Conservation (phyloP, 2,797 vertebrate species). For the Sardinella longiceps region DNA sequence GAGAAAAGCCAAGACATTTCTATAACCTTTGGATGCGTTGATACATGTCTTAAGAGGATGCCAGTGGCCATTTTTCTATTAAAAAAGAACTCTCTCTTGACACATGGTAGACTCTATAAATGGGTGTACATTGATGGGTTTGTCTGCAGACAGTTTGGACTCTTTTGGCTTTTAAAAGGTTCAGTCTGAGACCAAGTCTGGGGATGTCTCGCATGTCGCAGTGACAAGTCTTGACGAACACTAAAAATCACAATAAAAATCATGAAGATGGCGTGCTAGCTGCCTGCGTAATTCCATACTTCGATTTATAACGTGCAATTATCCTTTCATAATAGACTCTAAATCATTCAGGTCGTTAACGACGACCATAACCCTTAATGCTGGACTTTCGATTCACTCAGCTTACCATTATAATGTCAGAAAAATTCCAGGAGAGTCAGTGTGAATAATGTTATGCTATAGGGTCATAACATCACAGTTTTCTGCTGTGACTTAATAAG, state of each 20-base stretch:
- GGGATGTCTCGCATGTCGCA: not conserved
- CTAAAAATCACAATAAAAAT: slow-evolving; percentile 17
- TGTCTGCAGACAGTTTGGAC: not conserved
- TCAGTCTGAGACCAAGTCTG: not conserved
- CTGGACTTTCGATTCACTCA: slow-evolving; percentile 3
- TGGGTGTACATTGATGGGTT: not conserved
- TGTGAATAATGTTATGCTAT: slow-evolving; percentile 13
- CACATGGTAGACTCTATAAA: not conserved
- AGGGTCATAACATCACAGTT: not conserved
- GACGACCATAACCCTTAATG: slow-evolving; percentile 16
- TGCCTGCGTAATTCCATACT: slow-evolving; percentile 1
- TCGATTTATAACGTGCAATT: slow-evolving; percentile 17
- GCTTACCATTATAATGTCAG: slow-evolving; percentile 15
- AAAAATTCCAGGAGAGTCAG: not conserved
- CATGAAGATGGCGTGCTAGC: not conserved
- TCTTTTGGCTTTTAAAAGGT: no score
- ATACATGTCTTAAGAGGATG: no score
- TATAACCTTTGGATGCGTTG: no score
- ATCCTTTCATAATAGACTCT: slow-evolving; percentile 19
- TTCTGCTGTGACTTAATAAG: not conserved
- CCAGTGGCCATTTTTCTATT: no score
- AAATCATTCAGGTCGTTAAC: not conserved
- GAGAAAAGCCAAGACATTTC: no score
- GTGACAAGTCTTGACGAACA: not conserved
- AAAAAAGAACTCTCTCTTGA: no score